Evolutionary conservation across 1,140 invertebrate genomes (phyloP).

Genomic region (Spodoptera litura): DNA sequence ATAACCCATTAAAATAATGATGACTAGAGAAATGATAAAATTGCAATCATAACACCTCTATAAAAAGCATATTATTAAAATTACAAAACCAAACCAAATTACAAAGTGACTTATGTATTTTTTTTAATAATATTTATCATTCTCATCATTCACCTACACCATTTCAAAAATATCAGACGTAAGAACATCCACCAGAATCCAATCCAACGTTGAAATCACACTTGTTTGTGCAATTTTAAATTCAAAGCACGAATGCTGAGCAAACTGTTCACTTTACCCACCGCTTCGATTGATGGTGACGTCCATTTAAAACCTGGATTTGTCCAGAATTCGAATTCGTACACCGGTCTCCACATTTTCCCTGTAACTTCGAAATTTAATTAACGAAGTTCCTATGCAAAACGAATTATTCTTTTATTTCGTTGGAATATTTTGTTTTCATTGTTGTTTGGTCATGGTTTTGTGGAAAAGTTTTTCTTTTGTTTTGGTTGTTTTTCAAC

Average conservation of each 20-base stretch:
- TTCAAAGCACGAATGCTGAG: conserved; percentile 1
- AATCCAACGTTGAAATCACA: not conserved
- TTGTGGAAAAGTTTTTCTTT: conserved; percentile 13
- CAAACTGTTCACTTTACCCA: conserved; percentile 14
- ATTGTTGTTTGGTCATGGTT: not conserved
- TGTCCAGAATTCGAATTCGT: not conserved
- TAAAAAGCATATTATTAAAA: no score
- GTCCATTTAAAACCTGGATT: conserved; percentile 25
- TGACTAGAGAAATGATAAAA: no score
- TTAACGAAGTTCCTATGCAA: conserved; percentile 23
- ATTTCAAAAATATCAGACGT: no score
- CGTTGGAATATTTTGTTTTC: conserved; percentile 10
- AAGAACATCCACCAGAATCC: no score
- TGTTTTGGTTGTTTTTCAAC: conserved; percentile 1
- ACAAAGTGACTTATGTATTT: no score
- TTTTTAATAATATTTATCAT: no score
- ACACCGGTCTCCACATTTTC: conserved; percentile 5
- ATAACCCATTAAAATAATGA: no score
- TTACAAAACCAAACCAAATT: no score
- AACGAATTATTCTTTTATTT: conserved; percentile 24
- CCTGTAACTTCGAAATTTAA: conserved; percentile 32
- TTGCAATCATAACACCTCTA: no score
- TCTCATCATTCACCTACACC: no score
- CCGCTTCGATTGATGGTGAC: not conserved
- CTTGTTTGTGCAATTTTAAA: conserved; percentile 2